Base-by-base conservation (phyloP, 2,113 vertebrate species). In the Carassius auratus region DNA sequence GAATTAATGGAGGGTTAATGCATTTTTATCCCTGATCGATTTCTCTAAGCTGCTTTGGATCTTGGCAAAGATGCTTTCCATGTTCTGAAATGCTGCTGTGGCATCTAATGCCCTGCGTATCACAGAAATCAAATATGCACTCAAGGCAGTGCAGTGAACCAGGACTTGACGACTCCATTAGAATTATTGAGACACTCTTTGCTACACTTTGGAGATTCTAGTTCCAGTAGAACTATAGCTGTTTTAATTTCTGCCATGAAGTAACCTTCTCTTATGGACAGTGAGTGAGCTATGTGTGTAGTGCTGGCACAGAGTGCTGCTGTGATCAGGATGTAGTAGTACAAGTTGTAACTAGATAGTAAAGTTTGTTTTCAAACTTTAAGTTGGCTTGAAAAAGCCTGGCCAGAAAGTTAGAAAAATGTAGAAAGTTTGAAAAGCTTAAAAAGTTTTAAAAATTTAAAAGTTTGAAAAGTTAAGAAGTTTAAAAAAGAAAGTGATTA, bases 1-100 rank as follows among this genome's bases (percentile, higher is more conserved):
- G 55, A n/a, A 42, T 61, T 78, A 61, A 57, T 78, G 52, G 69
- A 57, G n/a, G 38, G 26, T 59, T 61, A 42, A 59, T 78, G 55
- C 33, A n/a, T 8, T 78, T 76, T 12, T 17, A 78, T 59, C 12
- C 76, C 17, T 42, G 42, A 78, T 78, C 23, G 55, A 78, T 78
- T 78, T 42, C 10, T n/a, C 55, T n/a, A 61, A 78, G 17, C 55
- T 78, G 55, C 33, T 79, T n/a, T 79, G 19, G 33, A 38, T 79
- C 21, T 38, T 79, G 55, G 55, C 33, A 42, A n/a, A 79, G 5
- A 61, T 38, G 55, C 33, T 61, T 36, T 55, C 33, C 38, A 19
- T 38, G 59, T n/a, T 78, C 38, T 78, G 14, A 15, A 76, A 55
- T 13, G 50, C 76, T 61, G 19, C 13, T n/a, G 33, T 61, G 76